These are phyloP conservation scores for Stegostoma tigrinum DNA, from an alignment of 2,113 vertebrate species.

Conservation along the genomic window DNA sequence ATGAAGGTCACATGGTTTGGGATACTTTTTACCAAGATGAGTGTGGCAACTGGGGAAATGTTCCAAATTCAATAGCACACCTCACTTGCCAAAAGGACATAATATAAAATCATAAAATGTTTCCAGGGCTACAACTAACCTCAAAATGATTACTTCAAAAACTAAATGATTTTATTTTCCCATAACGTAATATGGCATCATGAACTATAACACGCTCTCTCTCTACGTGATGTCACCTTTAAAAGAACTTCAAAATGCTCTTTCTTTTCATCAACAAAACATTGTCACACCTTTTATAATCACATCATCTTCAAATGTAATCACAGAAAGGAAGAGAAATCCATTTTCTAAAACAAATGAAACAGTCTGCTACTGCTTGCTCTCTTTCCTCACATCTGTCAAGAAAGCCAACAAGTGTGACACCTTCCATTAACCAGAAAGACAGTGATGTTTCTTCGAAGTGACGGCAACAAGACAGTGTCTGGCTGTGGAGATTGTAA, in stretches of 20 bases:
- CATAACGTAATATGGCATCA: neutral
- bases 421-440: slow-evolving; percentile 31
- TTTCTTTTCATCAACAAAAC: slow-evolving; percentile 24
- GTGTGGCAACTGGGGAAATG: neutral
- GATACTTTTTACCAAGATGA: neutral
- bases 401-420: slow-evolving; percentile 12
- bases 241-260: neutral
- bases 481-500: slow-evolving; percentile 24
- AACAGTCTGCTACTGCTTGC: slow-evolving; percentile 20
- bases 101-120: neutral
- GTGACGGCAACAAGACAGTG: slow-evolving; percentile 14
- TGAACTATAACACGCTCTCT: neutral
- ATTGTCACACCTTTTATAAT: slow-evolving; percentile 3
- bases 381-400: slow-evolving; percentile 30
- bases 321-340: slow-evolving; percentile 23
- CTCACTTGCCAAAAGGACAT: neutral
- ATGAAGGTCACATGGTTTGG: neutral
- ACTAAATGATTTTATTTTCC: neutral
- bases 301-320: slow-evolving; percentile 24
- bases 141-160: neutral
- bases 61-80: neutral
- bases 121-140: neutral
- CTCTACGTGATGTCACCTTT: neutral
- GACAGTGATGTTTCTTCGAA: neutral
- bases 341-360: slow-evolving; percentile 38